phyloP scores from a whole-genome alignment of 2,888 invertebrate genomes.

The Ophonus ardosiacus region DNA sequence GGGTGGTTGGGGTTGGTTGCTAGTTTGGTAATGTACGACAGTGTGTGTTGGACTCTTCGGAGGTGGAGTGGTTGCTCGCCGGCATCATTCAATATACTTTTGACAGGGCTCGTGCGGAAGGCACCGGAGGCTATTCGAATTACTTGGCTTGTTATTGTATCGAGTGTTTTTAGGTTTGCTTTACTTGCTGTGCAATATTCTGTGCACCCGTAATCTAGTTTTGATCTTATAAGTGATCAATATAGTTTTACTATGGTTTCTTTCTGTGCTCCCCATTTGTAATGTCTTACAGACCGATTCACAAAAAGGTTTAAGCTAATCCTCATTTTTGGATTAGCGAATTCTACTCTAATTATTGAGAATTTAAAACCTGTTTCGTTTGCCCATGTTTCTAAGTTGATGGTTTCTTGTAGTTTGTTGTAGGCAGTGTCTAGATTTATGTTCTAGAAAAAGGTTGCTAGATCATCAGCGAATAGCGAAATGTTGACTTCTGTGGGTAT shows the following conservation, averaged over 20 bases:
- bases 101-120: conserved; percentile 30
- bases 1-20: background rate
- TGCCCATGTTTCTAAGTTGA: conserved; percentile 16
- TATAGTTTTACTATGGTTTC: background rate
- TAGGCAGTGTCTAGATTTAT: background rate
- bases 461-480: conserved; percentile 11
- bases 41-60: background rate
- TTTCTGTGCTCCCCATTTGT: conserved; percentile 35
- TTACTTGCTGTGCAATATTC: conserved; percentile 7
- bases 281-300: too few species aligned
- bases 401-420: conserved; percentile 13
- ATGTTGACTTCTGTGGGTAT: background rate
- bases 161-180: conserved; percentile 6
- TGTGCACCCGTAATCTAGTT: conserved; percentile 47
- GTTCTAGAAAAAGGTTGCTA: background rate
- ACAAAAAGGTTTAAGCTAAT: too few species aligned
- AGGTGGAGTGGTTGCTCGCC: conserved; percentile 23
- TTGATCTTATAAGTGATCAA: conserved; percentile 14
- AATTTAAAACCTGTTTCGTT: conserved; percentile 27
- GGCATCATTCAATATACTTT: background rate
- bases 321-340: too few species aligned
- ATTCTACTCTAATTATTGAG: background rate
- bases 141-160: conserved; percentile 13
- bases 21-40: background rate
- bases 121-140: conserved; percentile 45